Evolutionary conservation across 2,113 vertebrate genomes (phyloP).

Genomic region (Campylomormyrus numenius): DNA sequence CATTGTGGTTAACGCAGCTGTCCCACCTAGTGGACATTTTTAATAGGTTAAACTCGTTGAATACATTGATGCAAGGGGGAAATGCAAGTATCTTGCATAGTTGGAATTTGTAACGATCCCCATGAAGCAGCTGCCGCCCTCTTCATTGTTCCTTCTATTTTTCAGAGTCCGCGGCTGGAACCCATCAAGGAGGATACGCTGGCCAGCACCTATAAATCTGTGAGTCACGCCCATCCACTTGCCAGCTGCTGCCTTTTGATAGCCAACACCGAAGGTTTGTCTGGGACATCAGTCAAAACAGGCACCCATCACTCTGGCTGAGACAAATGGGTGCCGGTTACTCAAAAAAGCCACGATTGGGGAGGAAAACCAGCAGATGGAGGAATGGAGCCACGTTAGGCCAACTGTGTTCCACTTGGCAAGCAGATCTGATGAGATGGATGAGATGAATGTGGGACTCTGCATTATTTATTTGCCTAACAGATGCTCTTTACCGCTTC

Average conservation of each 20-base stretch:
- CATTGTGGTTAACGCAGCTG: neutral
- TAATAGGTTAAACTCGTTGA: neutral
- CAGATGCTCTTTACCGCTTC: slow-evolving; percentile 9
- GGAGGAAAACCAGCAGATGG: slow-evolving; percentile 8
- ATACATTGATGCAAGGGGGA: neutral
- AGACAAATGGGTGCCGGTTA: neutral
- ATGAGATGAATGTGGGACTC: neutral
- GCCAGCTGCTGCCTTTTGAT: neutral
- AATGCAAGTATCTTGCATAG: neutral
- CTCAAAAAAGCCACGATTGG: neutral
- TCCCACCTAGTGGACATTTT: neutral
- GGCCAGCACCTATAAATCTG: slow-evolving; percentile 18
- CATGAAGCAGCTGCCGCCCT: neutral
- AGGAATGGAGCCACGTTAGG: neutral
- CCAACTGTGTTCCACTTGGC: slow-evolving; percentile 8
- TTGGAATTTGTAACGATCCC: neutral
- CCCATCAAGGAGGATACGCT: slow-evolving; percentile 13
- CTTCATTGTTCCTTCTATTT: neutral
- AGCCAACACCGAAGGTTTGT: neutral
- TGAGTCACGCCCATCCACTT: neutral
- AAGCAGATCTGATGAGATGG: neutral
- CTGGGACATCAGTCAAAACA: neutral
- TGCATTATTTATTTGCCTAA: slow-evolving; percentile 15
- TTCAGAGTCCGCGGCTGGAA: slow-evolving; percentile 13
- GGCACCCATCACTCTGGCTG: neutral